Percentiles rank a stretch among this genome's conserved stretches.
These are phyloP conservation scores for Erpobdella octoculata DNA, from an alignment of 2,888 invertebrate species.

Conservation along the genomic window DNA sequence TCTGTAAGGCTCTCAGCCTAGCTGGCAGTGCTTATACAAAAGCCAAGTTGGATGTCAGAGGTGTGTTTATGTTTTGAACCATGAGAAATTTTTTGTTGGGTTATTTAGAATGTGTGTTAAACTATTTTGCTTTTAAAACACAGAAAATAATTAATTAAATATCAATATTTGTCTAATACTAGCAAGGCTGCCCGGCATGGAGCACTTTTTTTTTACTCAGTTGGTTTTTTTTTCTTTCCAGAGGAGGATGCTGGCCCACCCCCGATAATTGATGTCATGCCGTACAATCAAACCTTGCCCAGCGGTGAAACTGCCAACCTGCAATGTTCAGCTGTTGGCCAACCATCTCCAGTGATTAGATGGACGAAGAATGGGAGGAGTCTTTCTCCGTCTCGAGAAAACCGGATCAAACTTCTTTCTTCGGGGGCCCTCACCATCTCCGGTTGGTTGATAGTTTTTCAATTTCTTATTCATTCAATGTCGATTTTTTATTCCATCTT, in stretches of 20 bases:
- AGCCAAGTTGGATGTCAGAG: conserved; percentile 45
- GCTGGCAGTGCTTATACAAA: conserved; percentile 42
- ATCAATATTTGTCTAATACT: too few species aligned
- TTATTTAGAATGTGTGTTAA: background rate
- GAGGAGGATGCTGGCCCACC: conserved; percentile 54
- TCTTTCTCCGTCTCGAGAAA: conserved; percentile 24
- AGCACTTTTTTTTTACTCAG: background rate
- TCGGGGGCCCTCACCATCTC: conserved; percentile 33
- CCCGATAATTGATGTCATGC: conserved; percentile 78
- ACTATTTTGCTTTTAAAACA: too few species aligned
- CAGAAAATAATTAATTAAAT: too few species aligned
- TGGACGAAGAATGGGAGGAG: conserved; percentile 57
- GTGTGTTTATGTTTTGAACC: conserved; percentile 36
- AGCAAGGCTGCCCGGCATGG: too few species aligned
- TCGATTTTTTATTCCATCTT: too few species aligned
- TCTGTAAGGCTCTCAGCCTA: conserved; percentile 57
- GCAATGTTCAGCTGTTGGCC: conserved; percentile 70
- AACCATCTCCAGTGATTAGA: conserved; percentile 61
- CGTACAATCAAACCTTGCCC: conserved; percentile 76
- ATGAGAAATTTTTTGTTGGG: background rate
- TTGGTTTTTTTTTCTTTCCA: too few species aligned
- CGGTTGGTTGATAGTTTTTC: too few species aligned
- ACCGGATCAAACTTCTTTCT: conserved; percentile 28
- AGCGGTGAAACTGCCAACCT: conserved; percentile 68
- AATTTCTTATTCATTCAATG: too few species aligned